These are phyloP conservation scores for Pangasius macronema DNA, from an alignment of 2,797 vertebrate genomes.

Conservation along the genomic window DNA sequence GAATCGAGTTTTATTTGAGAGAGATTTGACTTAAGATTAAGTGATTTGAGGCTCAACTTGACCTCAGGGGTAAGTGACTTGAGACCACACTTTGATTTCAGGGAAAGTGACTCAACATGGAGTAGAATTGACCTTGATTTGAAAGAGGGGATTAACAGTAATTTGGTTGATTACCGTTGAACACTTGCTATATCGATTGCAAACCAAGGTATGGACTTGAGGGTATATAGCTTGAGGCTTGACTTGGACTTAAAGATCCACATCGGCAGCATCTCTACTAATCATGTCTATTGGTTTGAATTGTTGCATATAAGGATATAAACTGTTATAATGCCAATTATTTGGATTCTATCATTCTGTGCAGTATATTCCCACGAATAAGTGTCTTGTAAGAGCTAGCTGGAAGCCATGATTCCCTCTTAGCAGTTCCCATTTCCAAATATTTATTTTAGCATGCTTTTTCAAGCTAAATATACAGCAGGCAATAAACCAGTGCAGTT, in stretches of 20 bases:
- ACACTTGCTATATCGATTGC: not conserved
- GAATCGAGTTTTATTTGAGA: not conserved
- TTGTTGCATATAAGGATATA: not conserved
- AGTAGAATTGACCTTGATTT: not conserved
- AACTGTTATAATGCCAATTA: not conserved
- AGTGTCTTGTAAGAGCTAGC: not conserved
- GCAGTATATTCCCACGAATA: not conserved
- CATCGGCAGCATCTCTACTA: not conserved
- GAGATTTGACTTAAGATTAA: not conserved
- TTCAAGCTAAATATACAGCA: not conserved
- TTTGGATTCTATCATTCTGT: not conserved
- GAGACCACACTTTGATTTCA: not conserved
- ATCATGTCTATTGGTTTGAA: not conserved
- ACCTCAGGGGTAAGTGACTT: not conserved
- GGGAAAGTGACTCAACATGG: not conserved
- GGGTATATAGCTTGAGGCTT: not conserved
- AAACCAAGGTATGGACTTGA: not conserved
- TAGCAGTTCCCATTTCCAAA: not conserved
- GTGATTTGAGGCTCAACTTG: no score
- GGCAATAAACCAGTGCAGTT: not conserved
- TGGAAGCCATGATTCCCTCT: not conserved
- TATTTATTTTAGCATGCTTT: not conserved
- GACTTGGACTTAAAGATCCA: no score
- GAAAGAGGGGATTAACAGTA: not conserved
- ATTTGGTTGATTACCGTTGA: not conserved